These are phyloP conservation scores for Nebria brevicollis DNA, from an alignment of 2,888 invertebrate species.

Conservation along the genomic window DNA sequence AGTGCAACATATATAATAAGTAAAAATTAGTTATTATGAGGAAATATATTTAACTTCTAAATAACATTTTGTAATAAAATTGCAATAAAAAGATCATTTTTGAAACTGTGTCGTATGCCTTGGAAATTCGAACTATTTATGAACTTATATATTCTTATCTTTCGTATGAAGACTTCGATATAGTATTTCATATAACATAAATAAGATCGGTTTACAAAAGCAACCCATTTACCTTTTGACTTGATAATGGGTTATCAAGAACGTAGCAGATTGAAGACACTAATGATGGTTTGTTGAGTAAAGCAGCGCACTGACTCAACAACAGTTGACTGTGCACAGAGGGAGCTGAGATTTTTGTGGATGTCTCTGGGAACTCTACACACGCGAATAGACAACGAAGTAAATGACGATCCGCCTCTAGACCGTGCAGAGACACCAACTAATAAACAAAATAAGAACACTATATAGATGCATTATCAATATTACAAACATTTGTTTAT, in stretches of 20 bases:
- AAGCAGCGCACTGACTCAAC: conserved; percentile 79
- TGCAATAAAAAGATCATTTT: no score
- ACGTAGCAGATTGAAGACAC: conserved; percentile 89
- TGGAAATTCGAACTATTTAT: no score
- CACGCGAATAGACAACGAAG: conserved; percentile 93
- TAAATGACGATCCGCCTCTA: conserved; percentile 97
- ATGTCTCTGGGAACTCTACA: conserved; percentile 80
- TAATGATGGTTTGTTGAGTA: conserved; percentile 87
- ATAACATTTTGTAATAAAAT: no score
- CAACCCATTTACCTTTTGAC: conserved; percentile 72
- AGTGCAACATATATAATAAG: no score
- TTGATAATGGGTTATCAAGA: conserved; percentile 81
- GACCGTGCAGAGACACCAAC: conserved; percentile 91
- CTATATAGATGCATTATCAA: no score
- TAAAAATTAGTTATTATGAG: no score
- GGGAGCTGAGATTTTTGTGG: conserved; percentile 68
- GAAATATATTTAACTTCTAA: no score
- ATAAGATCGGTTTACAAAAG: neutral
- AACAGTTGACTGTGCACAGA: conserved; percentile 77
- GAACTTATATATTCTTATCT: no score
- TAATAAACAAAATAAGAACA: conserved; percentile 62
- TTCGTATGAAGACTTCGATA: neutral
- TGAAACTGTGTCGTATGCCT: no score
- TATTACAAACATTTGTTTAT: no score
- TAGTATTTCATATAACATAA: neutral